phyloP scores from a whole-genome alignment of 2,113 vertebrate species.

The Rana temporaria region DNA sequence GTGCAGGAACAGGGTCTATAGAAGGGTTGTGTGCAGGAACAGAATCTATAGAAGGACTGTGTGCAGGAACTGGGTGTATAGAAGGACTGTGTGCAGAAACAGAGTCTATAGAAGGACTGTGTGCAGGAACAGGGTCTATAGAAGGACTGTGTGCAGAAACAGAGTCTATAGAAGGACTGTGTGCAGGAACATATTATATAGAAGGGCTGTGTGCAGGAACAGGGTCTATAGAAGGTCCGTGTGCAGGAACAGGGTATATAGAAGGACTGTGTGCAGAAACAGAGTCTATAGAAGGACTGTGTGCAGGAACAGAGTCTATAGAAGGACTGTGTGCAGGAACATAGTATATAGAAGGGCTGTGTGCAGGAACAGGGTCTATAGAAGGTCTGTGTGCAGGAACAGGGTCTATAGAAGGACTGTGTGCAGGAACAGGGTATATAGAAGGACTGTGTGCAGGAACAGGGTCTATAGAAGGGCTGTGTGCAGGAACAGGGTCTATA shows the following conservation, averaged over 20 bases:
- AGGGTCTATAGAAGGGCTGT: background rate
- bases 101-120: background rate
- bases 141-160: background rate
- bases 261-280: background rate
- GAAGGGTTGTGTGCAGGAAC: background rate
- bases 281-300: background rate
- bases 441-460: background rate
- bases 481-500: background rate
- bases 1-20: background rate
- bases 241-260: background rate
- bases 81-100: background rate
- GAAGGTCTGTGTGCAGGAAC: background rate
- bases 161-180: background rate
- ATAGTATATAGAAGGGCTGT: background rate
- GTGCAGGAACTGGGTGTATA: background rate
- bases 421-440: background rate
- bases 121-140: background rate
- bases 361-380: background rate
- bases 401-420: background rate
- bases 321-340: background rate
- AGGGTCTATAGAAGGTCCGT: background rate
- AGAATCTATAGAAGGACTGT: no score
- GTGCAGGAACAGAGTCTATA: background rate
- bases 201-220: no score
- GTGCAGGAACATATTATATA: background rate